phyloP scores from a whole-genome alignment of 2,888 invertebrate genomes.

The Anorthoa munda region DNA sequence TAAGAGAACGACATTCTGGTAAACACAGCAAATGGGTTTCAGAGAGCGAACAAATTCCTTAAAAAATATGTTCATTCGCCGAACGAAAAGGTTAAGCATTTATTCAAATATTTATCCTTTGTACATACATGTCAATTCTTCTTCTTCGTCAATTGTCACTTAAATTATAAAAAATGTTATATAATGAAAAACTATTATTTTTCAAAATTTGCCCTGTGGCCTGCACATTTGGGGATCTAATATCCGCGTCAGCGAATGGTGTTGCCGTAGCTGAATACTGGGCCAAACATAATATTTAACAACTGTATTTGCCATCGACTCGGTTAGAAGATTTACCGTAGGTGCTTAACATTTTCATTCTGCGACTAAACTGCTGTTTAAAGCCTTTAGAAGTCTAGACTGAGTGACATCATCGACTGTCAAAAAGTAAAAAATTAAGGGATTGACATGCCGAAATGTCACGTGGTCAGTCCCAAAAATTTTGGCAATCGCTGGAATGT shows the following conservation, averaged over 20 bases:
- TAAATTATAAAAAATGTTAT: not conserved
- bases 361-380: not conserved
- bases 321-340: not conserved
- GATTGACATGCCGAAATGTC: no score
- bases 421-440: no score
- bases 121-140: not conserved
- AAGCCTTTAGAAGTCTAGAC: no score
- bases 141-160: not conserved
- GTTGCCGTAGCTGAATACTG: no score
- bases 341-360: not conserved
- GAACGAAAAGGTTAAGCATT: not conserved
- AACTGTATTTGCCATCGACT: no score
- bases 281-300: no score
- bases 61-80: not conserved
- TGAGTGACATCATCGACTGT: no score
- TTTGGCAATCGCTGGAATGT: no score
- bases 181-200: not conserved
- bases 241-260: no score
- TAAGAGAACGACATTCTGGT: not conserved
- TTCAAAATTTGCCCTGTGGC: no score
- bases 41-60: constrained; percentile 3
- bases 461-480: no score
- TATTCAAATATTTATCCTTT: not conserved
- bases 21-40: not conserved
- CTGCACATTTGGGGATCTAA: no score